A percentile compares a stretch with the other conserved stretches of the same genome.
phyloP scores from a whole-genome alignment of 2,888 invertebrate genomes.

The Sepioteuthis lessoniana region DNA sequence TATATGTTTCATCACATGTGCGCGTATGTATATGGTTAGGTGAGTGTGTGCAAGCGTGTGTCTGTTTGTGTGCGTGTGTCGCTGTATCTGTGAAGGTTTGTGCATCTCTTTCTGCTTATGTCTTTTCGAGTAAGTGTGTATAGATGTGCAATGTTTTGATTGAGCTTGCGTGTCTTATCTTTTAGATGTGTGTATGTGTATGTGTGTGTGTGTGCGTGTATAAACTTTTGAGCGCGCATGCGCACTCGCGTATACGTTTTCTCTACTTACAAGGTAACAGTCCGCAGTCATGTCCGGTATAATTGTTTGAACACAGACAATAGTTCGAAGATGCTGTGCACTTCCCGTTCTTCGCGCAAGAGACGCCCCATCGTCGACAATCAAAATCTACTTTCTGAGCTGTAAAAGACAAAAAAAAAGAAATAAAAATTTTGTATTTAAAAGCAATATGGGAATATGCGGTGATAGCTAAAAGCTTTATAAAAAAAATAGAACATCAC shows the following conservation, averaged over 20 bases:
- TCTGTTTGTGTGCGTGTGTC: not conserved
- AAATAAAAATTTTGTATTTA: not conserved
- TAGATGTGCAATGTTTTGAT: not conserved
- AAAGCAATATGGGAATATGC: too few relatives aligned
- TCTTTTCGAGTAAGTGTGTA: not conserved
- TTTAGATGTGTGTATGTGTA: not conserved
- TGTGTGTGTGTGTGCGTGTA: not conserved
- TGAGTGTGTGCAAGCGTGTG: not conserved
- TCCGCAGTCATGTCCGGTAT: slow-evolving; percentile 44
- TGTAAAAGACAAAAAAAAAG: not conserved
- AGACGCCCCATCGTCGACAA: slow-evolving; percentile 37
- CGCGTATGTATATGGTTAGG: not conserved
- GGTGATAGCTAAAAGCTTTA: too few relatives aligned
- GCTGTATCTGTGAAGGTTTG: not conserved
- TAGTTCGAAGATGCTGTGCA: not conserved
- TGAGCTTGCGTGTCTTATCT: too few relatives aligned
- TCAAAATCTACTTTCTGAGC: slow-evolving; percentile 38
- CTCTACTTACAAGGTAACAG: not conserved
- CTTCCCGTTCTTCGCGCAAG: slow-evolving; percentile 19
- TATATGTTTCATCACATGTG: too few relatives aligned
- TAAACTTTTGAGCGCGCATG: not conserved
- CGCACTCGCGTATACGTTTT: not conserved
- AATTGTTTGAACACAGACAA: slow-evolving; percentile 19
- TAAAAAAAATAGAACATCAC: too few relatives aligned
- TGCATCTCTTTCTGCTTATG: not conserved